Conservation (phyloP, 2,888 invertebrate genomes). For the Agonopterix alstromeriana region DNA sequence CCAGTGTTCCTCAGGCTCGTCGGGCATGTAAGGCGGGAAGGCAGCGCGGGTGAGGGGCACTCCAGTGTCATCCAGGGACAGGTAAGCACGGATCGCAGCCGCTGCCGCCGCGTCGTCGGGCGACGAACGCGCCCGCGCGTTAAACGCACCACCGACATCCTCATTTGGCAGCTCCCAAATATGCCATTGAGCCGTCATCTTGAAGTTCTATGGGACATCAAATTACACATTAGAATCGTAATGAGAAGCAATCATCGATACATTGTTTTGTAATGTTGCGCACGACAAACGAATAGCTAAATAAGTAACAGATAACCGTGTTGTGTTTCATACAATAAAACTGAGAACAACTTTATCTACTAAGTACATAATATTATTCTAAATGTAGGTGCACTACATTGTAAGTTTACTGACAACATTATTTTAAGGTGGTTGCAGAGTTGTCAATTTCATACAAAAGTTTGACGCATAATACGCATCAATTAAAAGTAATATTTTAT, state of each 20-base stretch:
- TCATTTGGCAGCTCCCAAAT: slow-evolving; percentile 69
- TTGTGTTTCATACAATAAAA: too few species aligned
- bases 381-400: too few species aligned
- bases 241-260: not conserved
- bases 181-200: slow-evolving; percentile 74
- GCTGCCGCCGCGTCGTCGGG: slow-evolving; percentile 70
- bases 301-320: too few species aligned
- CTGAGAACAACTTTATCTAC: too few species aligned
- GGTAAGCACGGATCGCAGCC: slow-evolving; percentile 75
- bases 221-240: not conserved
- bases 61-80: slow-evolving; percentile 78
- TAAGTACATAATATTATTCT: too few species aligned
- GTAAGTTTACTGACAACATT: too few species aligned
- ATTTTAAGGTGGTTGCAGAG: too few species aligned
- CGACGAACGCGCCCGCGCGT: slow-evolving; percentile 70
- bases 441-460: too few species aligned
- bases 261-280: too few species aligned
- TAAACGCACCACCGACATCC: slow-evolving; percentile 79
- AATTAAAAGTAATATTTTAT: too few species aligned
- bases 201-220: slow-evolving; percentile 67
- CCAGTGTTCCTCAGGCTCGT: slow-evolving; percentile 78
- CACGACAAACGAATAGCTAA: too few species aligned
- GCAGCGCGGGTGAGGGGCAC: slow-evolving; percentile 77
- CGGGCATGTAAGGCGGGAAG: slow-evolving; percentile 63
- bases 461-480: too few species aligned